Evolutionary conservation across 2,888 invertebrate genomes (phyloP).

Genomic region (Dioctria linearis): DNA sequence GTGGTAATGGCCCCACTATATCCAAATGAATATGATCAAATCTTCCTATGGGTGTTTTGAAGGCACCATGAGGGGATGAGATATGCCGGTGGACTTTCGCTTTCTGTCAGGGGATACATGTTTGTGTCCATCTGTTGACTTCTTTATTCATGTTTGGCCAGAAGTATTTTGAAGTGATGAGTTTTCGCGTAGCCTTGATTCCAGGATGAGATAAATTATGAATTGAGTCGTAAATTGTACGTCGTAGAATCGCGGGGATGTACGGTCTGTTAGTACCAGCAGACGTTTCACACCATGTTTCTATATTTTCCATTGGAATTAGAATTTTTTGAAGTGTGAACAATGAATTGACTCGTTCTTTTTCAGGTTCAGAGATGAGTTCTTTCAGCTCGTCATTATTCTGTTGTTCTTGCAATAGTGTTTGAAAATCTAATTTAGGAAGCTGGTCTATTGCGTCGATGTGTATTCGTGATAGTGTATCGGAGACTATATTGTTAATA

Average conservation of each 20-base stretch:
- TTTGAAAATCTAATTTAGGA: too few species aligned
- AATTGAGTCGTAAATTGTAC: neutral
- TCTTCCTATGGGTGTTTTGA: constrained; percentile 41
- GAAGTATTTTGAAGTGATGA: neutral
- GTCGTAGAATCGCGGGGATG: constrained; percentile 4
- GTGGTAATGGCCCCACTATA: constrained; percentile 43
- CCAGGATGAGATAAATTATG: constrained; percentile 26
- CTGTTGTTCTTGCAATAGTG: too few species aligned
- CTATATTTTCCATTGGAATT: neutral
- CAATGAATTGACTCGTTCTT: too few species aligned
- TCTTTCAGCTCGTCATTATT: neutral
- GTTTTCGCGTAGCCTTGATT: neutral
- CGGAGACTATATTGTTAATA: constrained; percentile 25
- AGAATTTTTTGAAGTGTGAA: neutral
- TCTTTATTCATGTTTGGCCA: too few species aligned
- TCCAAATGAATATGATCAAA: constrained; percentile 9
- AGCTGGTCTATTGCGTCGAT: neutral
- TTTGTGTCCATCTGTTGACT: too few species aligned
- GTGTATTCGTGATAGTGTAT: constrained; percentile 4
- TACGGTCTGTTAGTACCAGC: constrained; percentile 26
- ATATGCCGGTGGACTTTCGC: constrained; percentile 44
- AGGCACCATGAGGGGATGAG: neutral
- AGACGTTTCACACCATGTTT: constrained; percentile 9
- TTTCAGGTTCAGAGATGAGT: neutral
- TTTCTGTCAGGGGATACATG: neutral